A percentile compares a stretch with the other conserved stretches of the same genome.
These are phyloP conservation scores for Papilio machaon DNA, from an alignment of 1,140 invertebrate species.

Conservation along the genomic window DNA sequence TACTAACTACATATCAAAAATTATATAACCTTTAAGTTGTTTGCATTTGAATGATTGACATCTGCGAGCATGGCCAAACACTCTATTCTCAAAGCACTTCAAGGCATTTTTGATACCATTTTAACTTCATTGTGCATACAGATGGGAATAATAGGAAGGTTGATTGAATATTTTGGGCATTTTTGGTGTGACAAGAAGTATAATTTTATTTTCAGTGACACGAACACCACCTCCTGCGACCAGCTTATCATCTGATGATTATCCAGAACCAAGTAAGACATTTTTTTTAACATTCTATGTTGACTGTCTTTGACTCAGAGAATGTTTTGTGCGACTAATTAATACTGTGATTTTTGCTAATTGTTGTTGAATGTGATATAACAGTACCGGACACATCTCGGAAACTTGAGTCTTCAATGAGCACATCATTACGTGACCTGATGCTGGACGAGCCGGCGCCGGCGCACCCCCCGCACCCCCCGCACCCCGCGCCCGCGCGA, in stretches of 20 bases:
- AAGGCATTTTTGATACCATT: too few relatives aligned
- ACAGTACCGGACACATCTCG: slow-evolving; percentile 43
- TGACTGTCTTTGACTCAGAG: not conserved
- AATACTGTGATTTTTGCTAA: not conserved
- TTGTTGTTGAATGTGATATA: not conserved
- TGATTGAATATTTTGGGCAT: not conserved
- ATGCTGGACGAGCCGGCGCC: slow-evolving; percentile 49
- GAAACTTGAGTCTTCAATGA: slow-evolving; percentile 46
- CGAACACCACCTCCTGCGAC: slow-evolving; percentile 76
- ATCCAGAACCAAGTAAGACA: slow-evolving; percentile 61
- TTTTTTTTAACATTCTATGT: not conserved
- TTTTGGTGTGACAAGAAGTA: not conserved
- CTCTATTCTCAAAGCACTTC: too few relatives aligned
- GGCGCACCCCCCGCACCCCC: slow-evolving; percentile 36
- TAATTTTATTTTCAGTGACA: slow-evolving; percentile 68
- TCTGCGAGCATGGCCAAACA: too few relatives aligned
- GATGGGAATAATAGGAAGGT: too few relatives aligned
- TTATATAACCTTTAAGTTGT: not conserved
- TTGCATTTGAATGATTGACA: not conserved
- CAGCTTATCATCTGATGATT: slow-evolving; percentile 77
- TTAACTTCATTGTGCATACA: too few relatives aligned
- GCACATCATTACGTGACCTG: slow-evolving; percentile 60
- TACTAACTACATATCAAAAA: not conserved
- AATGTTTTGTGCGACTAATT: not conserved
- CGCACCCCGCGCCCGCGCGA: slow-evolving; percentile 47